Evolutionary conservation across 2,888 invertebrate species (phyloP).

Genomic region (Trichogramma evanescens): DNA sequence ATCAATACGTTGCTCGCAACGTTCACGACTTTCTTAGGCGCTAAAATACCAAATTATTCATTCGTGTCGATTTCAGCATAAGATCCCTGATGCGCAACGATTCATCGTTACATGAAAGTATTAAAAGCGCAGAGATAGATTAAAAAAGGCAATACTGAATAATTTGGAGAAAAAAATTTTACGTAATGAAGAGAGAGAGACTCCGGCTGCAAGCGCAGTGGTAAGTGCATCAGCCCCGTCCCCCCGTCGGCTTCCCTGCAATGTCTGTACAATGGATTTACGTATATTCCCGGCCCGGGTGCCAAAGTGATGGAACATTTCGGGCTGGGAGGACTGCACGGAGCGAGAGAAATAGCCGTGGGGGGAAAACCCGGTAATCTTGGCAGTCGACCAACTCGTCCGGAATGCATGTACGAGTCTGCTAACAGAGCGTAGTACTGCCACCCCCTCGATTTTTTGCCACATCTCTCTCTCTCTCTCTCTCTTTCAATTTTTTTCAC

Average conservation of each 20-base stretch:
- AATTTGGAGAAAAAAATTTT: too few species aligned
- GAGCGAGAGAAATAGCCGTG: slow-evolving; percentile 36
- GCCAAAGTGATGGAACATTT: slow-evolving; percentile 35
- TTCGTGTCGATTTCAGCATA: too few species aligned
- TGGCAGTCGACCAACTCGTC: slow-evolving; percentile 39
- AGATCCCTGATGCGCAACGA: too few species aligned
- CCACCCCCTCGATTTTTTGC: slow-evolving; percentile 16
- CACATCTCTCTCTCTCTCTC: background rate
- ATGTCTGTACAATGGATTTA: slow-evolving; percentile 42
- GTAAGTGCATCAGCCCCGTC: background rate
- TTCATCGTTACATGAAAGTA: too few species aligned
- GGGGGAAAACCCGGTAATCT: slow-evolving; percentile 39
- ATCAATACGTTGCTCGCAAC: too few species aligned
- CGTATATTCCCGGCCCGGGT: slow-evolving; percentile 32
- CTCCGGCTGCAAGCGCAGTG: too few species aligned
- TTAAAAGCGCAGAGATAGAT: too few species aligned
- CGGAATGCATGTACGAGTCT: background rate
- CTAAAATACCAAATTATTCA: too few species aligned
- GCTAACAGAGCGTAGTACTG: slow-evolving; percentile 14
- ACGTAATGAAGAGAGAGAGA: too few species aligned
- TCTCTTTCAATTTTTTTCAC: slow-evolving; percentile 2
- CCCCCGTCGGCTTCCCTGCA: slow-evolving; percentile 15
- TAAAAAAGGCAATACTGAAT: too few species aligned
- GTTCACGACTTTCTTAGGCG: too few species aligned
- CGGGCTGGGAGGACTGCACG: slow-evolving; percentile 2